Percentiles rank a stretch among this genome's conserved stretches.
Evolutionary conservation across 2,888 invertebrate species (phyloP).

Genomic region (Andrena marginata): DNA sequence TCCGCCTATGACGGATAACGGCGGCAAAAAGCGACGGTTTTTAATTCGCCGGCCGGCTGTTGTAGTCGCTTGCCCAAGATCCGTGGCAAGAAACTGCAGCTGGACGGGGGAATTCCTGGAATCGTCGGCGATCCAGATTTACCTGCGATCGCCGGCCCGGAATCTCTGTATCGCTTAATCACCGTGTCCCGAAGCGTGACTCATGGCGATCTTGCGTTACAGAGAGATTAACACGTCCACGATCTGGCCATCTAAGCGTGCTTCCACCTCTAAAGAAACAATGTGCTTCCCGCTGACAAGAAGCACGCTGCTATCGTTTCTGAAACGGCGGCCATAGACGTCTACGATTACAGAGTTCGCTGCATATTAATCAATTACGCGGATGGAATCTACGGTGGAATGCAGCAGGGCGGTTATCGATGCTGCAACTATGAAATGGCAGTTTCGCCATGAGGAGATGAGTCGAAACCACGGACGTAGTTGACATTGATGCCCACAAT

Average conservation of each 20-base stretch:
- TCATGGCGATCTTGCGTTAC: constrained; percentile 6
- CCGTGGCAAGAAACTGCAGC: background rate
- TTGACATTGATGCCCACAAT: no score
- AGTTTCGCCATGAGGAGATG: no score
- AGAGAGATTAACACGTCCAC: background rate
- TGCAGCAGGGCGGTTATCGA: no score
- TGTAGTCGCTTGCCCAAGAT: background rate
- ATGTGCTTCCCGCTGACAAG: background rate
- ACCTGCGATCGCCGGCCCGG: constrained; percentile 1
- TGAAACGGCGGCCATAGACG: no score
- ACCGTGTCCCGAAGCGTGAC: constrained; percentile 1
- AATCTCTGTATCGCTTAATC: constrained; percentile 12
- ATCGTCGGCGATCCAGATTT: constrained; percentile 16
- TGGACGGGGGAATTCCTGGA: constrained; percentile 26
- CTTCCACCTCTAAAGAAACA: background rate
- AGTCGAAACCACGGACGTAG: no score
- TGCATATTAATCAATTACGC: background rate
- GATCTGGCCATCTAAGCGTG: background rate
- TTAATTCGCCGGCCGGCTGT: constrained; percentile 1
- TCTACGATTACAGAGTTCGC: background rate
- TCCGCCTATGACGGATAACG: constrained; percentile 7
- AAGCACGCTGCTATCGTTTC: no score
- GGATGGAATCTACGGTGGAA: background rate
- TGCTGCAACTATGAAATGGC: no score
- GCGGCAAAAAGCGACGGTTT: constrained; percentile 1